Base-by-base conservation (phyloP, 1,140 invertebrate genomes). In the Meteorus sp. region DNA sequence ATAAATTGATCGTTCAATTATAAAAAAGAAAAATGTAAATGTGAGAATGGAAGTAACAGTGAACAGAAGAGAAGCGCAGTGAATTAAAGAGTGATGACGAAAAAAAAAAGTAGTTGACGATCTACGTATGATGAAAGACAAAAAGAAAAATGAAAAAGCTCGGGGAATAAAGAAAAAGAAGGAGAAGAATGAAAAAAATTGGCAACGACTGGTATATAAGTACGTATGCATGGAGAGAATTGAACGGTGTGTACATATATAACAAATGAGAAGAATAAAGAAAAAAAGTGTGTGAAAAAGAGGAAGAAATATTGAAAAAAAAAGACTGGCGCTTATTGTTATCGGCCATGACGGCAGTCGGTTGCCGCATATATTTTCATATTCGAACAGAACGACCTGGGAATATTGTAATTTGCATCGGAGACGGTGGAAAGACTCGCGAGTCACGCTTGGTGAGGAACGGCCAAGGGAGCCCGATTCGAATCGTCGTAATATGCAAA, bases 371-470 rank as follows among this genome's bases (percentile, higher is more conserved):
- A 78, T 71, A 79, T 78, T 76, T 77, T 78, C 74, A 68, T 71
- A 74, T 73, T 68, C 71, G 66, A 74, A 71, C 66, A n/a, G 70
- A 77, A 69, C 57, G 63, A 60, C 69, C 62, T 65, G 70, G 75
- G 71, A 79, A 79, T 78, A 79, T 79, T 79, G 76, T 75, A 79
- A 79, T 78, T 77, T 78, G 72, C 77, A 78, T 78, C 51, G 64
- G 61, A 74, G 69, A 77, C 70, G 75, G 69, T 62, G 62, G 66
- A 72, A 75, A 75, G 72, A 76, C 72, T 64, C 72, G 52, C 57
- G 73, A 76, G 71, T 75, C 69, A 65, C 55, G 59, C 60, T 62
- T 53, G 59, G 59, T 61, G 59, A 60, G 61, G 60, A 57, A 58
- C 43, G 54, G 53, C 39, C 59, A 57, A 37, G 59, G 59, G 58